Conservation (phyloP, 2,888 invertebrate genomes). For the Schrankia costaestrigalis region DNA sequence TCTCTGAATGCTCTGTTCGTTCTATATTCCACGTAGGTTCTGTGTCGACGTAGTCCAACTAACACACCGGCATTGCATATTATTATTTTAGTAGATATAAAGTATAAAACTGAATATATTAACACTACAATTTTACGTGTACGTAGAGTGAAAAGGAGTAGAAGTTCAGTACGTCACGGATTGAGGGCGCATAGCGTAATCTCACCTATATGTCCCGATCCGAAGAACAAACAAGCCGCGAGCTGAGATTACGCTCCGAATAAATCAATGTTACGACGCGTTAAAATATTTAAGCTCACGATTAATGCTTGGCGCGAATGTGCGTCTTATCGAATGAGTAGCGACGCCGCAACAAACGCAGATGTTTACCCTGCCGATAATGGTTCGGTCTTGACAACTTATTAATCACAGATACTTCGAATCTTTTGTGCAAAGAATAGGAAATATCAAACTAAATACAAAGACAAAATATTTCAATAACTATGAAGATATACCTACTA, state of each 20-base stretch:
- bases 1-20: conserved; percentile 62
- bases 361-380: conserved; percentile 45
- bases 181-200: conserved; percentile 63
- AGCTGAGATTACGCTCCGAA: conserved; percentile 74
- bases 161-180: conserved; percentile 42
- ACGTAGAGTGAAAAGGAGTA: conserved; percentile 47
- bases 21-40: conserved; percentile 52
- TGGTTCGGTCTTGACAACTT: conserved; percentile 30
- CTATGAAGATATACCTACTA: no score
- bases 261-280: conserved; percentile 80
- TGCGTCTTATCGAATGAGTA: conserved; percentile 60
- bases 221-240: conserved; percentile 77
- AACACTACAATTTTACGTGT: no score
- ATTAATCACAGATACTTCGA: conserved; percentile 7
- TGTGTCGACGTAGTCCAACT: conserved; percentile 40
- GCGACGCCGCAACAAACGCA: conserved; percentile 40
- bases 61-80: conserved; percentile 28
- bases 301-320: conserved; percentile 69
- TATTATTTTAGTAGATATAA: conserved; percentile 22
- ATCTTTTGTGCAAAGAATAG: conserved; percentile 1
- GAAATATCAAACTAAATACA: no score
- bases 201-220: conserved; percentile 75
- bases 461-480: no score
- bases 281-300: conserved; percentile 79
- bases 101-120: no score